Evolutionary conservation across 1,140 invertebrate genomes (phyloP).

Genomic region (Drosophila orena): DNA sequence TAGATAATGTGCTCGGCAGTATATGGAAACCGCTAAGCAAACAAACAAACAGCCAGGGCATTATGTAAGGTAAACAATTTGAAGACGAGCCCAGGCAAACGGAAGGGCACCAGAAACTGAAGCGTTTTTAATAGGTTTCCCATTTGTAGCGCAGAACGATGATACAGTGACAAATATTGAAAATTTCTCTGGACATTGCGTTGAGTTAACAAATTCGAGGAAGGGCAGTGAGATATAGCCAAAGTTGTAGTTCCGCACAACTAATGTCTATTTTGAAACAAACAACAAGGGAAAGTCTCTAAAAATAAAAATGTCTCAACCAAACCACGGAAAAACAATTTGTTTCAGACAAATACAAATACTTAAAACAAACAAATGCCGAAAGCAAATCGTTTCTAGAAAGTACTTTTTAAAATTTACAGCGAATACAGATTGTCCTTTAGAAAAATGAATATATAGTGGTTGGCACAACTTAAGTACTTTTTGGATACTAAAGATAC

Average conservation of each 20-base stretch:
- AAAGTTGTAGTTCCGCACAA: conserved; percentile 1
- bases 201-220: not conserved
- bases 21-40: conserved; percentile 70
- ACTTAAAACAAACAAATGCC: not conserved
- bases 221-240: not conserved
- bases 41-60: conserved; percentile 56
- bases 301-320: conserved; percentile 10
- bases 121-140: conserved; percentile 66
- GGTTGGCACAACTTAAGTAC: no score
- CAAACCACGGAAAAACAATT: not conserved
- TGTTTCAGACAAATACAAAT: conserved; percentile 1
- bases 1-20: conserved; percentile 31
- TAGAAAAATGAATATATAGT: not conserved
- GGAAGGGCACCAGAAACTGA: conserved; percentile 56
- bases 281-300: conserved; percentile 8
- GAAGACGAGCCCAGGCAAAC: conserved; percentile 30
- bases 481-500: no score
- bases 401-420: not conserved
- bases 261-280: conserved; percentile 11
- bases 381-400: not conserved
- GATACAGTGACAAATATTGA: conserved; percentile 36
- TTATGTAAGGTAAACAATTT: conserved; percentile 68
- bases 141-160: conserved; percentile 44
- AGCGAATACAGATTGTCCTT: not conserved
- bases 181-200: not conserved